Base-by-base conservation (phyloP, 1,140 invertebrate species). In the Cydia pomonella region DNA sequence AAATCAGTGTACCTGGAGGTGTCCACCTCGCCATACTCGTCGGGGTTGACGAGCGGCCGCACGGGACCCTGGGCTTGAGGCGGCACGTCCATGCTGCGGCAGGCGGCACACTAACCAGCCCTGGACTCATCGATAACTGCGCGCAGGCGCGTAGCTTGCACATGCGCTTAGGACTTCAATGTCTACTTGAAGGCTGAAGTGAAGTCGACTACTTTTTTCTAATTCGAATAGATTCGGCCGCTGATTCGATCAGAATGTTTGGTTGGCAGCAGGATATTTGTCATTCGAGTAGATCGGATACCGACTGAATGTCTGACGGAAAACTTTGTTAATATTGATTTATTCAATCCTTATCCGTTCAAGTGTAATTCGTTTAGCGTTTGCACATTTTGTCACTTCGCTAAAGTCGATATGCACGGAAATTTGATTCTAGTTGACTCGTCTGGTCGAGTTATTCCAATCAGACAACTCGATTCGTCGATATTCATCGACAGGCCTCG, bases 21-120 rank as follows among this genome's bases (percentile, higher is more conserved):
- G 84, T 92, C 90, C 27, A 92, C 90, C 77, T 92, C 90, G 73
- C 90, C 90, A 76, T 82, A 83, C 83, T 92, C 90, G 79, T 92
- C 89, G 77, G 90, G 87, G 86, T 86, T 80, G 78, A 92, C 90
- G 84, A 91, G 86, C 38, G 90, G 90, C 50, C 87, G 85, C 82
- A 76, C 75, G 10, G 21, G 41, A 18, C 72, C 33, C 29, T 18
- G 27, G 76, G 76, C 72, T 82, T 79, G 74, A 72, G 76, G 74
- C 73, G 76, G 21, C 23, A 69, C 41, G 80, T 84, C 84, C 84
- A 87, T 87, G 78, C 10, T 80, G 75, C 77, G 74, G 66, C 73
- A 75, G 77, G 75, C 79, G 73, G 73, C 63, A 71, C 73, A 74
- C 44, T 29, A 50, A 50, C 62, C 69, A 44, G 66, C 10, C 73